phyloP scores from a whole-genome alignment of 2,113 vertebrate species.

The Megaleporinus macrocephalus region DNA sequence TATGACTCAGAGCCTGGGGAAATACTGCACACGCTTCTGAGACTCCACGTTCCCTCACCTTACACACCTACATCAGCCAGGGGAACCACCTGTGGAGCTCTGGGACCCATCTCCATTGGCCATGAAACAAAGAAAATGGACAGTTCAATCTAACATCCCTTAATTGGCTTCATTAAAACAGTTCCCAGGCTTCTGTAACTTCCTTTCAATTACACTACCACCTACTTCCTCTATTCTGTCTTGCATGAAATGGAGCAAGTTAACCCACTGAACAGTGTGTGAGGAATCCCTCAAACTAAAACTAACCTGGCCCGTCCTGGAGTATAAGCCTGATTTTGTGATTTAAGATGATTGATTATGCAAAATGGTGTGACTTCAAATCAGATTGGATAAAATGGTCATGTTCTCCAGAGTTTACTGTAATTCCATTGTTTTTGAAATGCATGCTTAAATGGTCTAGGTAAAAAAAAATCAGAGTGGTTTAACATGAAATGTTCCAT shows the following conservation, averaged over 20 bases:
- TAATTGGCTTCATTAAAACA: slow-evolving; percentile 50
- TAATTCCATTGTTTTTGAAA: too few species aligned
- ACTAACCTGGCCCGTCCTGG: slow-evolving; percentile 28
- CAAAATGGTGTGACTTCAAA: not conserved
- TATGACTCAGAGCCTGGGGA: slow-evolving; percentile 60
- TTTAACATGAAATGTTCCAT: too few species aligned
- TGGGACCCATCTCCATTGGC: not conserved
- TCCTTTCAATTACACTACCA: slow-evolving; percentile 52
- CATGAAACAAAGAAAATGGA: slow-evolving; percentile 3
- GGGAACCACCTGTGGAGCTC: slow-evolving; percentile 2
- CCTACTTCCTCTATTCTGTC: not conserved
- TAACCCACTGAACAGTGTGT: slow-evolving; percentile 4
- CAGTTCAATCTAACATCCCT: slow-evolving; percentile 5
- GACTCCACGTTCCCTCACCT: slow-evolving; percentile 15
- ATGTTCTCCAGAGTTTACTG: too few species aligned
- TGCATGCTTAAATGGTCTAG: too few species aligned
- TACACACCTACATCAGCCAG: not conserved
- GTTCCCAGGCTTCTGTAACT: not conserved
- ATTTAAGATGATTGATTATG: not conserved
- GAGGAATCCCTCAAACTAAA: slow-evolving; percentile 7
- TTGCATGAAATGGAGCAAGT: not conserved
- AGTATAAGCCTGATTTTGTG: not conserved
- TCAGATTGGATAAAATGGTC: too few species aligned
- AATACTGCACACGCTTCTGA: slow-evolving; percentile 68
- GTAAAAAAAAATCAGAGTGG: too few species aligned